phyloP scores from a whole-genome alignment of 1,140 invertebrate genomes.

The Drosophila kohkoa region DNA sequence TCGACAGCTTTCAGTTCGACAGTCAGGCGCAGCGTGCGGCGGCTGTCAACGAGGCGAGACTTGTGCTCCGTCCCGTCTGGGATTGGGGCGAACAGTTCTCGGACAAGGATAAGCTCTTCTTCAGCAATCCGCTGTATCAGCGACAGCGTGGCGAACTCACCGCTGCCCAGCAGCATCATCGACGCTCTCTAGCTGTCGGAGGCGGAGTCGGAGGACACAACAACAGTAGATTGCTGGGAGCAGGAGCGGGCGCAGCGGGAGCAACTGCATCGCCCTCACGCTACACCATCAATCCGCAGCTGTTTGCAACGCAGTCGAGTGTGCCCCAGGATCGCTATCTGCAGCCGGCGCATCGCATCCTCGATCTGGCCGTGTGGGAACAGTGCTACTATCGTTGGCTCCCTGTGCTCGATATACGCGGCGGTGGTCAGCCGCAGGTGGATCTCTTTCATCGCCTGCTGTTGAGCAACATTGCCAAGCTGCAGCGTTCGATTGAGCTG shows the following conservation, averaged over 20 bases:
- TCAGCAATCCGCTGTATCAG: conserved; percentile 91
- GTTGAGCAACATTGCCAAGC: conserved; percentile 86
- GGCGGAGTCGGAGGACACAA: conserved; percentile 1
- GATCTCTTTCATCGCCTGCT: conserved; percentile 87
- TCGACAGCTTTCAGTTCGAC: conserved; percentile 97
- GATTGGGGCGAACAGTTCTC: conserved; percentile 93
- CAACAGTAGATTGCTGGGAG: not conserved
- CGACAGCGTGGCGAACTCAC: conserved; percentile 67
- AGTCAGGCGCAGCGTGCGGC: conserved; percentile 88
- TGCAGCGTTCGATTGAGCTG: conserved; percentile 83
- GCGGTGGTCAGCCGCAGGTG: conserved; percentile 90
- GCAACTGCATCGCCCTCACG: conserved; percentile 39
- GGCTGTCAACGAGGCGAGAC: conserved; percentile 76
- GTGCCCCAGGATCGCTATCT: conserved; percentile 84
- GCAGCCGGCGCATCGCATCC: conserved; percentile 86
- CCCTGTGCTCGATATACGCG: conserved; percentile 91
- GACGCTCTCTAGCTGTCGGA: conserved; percentile 56
- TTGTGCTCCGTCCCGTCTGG: conserved; percentile 91
- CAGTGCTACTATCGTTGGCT: conserved; percentile 96
- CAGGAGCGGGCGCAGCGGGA: not conserved
- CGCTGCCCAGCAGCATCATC: conserved; percentile 50
- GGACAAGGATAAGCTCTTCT: conserved; percentile 91
- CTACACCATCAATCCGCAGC: conserved; percentile 77
- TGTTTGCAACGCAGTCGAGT: conserved; percentile 73
- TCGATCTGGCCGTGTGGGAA: conserved; percentile 91